phyloP scores from a whole-genome alignment of 2,888 invertebrate species.

The Adineta ricciae region DNA sequence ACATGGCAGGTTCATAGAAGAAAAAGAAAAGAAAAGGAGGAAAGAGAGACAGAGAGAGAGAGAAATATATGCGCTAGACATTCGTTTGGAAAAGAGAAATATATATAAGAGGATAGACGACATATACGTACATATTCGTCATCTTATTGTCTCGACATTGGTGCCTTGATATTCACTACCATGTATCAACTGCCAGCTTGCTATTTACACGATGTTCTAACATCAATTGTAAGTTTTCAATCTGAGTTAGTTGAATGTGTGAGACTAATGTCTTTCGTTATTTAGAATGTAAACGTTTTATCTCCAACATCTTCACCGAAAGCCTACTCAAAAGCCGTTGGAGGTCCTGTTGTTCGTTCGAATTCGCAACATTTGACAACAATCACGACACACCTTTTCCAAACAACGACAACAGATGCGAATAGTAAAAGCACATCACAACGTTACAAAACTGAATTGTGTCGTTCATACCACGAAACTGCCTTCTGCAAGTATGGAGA shows the following conservation, averaged over 20 bases:
- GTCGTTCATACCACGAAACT: constrained; percentile 77
- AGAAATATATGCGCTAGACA: background rate
- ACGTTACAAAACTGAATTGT: constrained; percentile 87
- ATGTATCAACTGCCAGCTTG: background rate
- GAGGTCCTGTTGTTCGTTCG: background rate
- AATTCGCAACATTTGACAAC: background rate
- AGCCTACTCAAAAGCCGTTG: constrained; percentile 3
- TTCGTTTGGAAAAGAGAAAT: background rate
- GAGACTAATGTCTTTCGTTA: background rate
- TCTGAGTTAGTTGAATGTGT: too few relatives aligned
- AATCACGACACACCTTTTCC: background rate
- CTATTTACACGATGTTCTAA: background rate
- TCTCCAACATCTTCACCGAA: background rate
- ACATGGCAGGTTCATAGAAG: background rate
- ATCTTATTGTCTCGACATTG: constrained; percentile 2
- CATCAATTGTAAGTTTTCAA: background rate
- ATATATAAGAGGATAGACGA: background rate
- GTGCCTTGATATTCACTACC: constrained; percentile 13
- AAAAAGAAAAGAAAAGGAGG: background rate
- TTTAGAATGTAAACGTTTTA: background rate
- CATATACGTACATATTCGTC: background rate
- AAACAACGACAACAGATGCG: background rate
- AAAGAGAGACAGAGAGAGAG: background rate
- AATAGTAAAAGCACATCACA: constrained; percentile 8
- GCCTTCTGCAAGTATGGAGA: constrained; percentile 86